These are phyloP conservation scores for Conistra vaccinii DNA, from an alignment of 2,888 invertebrate species.

Conservation along the genomic window DNA sequence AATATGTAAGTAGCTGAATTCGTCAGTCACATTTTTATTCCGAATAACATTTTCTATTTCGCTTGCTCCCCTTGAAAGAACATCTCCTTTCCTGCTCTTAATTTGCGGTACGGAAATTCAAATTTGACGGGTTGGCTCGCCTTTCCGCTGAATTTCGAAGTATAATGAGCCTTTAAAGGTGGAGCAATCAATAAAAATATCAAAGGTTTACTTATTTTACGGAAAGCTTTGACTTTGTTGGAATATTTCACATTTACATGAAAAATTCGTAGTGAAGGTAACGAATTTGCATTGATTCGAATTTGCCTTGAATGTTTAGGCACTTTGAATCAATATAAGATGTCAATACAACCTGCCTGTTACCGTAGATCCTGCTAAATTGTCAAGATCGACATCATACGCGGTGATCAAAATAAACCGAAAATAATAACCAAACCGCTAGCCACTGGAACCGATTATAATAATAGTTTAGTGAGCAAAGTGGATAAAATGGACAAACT, in stretches of 20 bases:
- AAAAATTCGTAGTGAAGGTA: conserved; percentile 30
- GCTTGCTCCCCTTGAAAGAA: conserved; percentile 53
- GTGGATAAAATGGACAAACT: conserved; percentile 73
- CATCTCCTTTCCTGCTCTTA: conserved; percentile 72
- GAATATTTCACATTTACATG: conserved; percentile 59
- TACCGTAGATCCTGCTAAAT: background rate
- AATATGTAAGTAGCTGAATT: conserved; percentile 90
- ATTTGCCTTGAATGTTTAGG: conserved; percentile 1
- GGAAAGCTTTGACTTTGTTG: conserved; percentile 62
- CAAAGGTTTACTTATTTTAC: conserved; percentile 75
- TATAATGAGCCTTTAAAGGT: conserved; percentile 88
- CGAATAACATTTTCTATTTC: conserved; percentile 77
- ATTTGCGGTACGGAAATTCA: conserved; percentile 88
- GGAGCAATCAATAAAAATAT: conserved; percentile 88
- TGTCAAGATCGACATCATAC: background rate
- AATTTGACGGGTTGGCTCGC: conserved; percentile 88
- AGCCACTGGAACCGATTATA: conserved; percentile 56
- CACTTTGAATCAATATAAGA: background rate
- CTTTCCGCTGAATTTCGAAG: conserved; percentile 88
- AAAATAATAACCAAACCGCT: conserved; percentile 36
- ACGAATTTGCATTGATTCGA: conserved; percentile 19
- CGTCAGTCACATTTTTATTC: conserved; percentile 86
- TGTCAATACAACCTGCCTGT: background rate
- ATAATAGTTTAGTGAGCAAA: conserved; percentile 66
- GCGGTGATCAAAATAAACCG: background rate